These are phyloP conservation scores for Eunapius fragilis DNA, from an alignment of 37 sponge, comb jelly and placozoan species.

Conservation along the genomic window DNA sequence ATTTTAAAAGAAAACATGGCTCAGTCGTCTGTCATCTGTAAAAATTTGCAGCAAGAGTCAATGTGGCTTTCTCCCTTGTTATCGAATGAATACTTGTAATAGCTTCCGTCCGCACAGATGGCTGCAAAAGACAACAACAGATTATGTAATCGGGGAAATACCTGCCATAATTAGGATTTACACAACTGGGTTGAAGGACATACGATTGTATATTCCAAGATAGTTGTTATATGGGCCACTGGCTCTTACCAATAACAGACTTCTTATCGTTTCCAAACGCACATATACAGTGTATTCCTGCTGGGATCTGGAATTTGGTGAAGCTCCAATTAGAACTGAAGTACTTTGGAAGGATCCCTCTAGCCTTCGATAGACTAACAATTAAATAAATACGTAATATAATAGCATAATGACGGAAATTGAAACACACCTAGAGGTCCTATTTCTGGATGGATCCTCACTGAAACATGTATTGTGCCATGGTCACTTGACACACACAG, in stretches of 20 bases:
- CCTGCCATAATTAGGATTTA: too few species aligned
- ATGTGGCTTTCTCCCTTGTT: constrained; percentile 75
- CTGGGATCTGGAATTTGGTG: constrained; percentile 73
- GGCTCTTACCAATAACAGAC: constrained; percentile 77
- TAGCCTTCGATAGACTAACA: constrained; percentile 67
- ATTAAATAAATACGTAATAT: background rate
- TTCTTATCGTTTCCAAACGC: constrained; percentile 90
- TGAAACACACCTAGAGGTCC: constrained; percentile 52
- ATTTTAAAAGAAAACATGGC: too few species aligned
- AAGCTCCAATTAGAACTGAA: constrained; percentile 89
- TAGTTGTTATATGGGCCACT: too few species aligned
- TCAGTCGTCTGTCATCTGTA: constrained; percentile 92
- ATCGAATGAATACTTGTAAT: constrained; percentile 85
- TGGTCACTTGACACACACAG: constrained; percentile 96
- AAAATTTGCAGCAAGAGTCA: constrained; percentile 74
- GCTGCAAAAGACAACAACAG: constrained; percentile 42
- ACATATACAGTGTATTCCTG: constrained; percentile 75
- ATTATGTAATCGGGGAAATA: background rate
- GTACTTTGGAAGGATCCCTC: constrained; percentile 78
- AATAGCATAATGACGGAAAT: background rate
- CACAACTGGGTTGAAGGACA: too few species aligned
- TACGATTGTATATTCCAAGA: background rate
- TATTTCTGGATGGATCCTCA: constrained; percentile 76
- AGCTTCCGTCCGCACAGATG: constrained; percentile 92
- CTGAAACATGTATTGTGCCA: constrained; percentile 89